Conservation (phyloP, 2,113 vertebrate species). For the Athene noctua region DNA sequence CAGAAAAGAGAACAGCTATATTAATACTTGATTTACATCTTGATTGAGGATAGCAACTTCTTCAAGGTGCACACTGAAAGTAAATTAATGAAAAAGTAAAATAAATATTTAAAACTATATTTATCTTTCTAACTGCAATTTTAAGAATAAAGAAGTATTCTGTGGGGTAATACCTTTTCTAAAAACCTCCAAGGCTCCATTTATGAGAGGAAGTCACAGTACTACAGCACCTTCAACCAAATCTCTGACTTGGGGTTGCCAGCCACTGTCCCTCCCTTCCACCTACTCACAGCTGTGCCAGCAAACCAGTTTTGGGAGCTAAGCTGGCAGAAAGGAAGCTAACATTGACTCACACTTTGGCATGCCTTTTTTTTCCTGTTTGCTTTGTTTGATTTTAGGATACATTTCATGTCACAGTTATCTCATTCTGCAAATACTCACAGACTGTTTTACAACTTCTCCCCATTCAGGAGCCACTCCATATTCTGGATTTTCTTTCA, state of each 20-base stretch:
- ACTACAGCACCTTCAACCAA: not conserved
- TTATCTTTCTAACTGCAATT: not conserved
- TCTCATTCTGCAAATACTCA: slow-evolving; percentile 71
- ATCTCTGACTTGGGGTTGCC: not conserved
- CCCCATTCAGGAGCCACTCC: slow-evolving; percentile 98
- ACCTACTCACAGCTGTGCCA: not conserved
- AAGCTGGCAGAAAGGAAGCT: not conserved
- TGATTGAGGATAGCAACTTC: not conserved
- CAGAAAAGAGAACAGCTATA: not conserved
- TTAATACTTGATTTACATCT: not conserved
- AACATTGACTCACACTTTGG: not conserved
- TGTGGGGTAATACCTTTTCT: not conserved
- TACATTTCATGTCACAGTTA: not conserved
- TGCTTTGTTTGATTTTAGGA: not conserved
- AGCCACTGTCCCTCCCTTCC: not conserved
- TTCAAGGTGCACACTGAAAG: not conserved
- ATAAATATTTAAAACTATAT: not conserved
- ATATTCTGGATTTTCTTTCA: slow-evolving; percentile 97
- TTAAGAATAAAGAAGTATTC: not conserved
- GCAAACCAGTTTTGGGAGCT: not conserved
- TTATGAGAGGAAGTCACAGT: not conserved
- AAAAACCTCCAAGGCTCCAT: not conserved
- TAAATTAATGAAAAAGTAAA: not conserved
- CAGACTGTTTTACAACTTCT: slow-evolving; percentile 96
- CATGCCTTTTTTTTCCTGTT: not conserved